Evolutionary conservation across 2,113 vertebrate genomes (phyloP).

Genomic region (Hymenochirus boettgeri): DNA sequence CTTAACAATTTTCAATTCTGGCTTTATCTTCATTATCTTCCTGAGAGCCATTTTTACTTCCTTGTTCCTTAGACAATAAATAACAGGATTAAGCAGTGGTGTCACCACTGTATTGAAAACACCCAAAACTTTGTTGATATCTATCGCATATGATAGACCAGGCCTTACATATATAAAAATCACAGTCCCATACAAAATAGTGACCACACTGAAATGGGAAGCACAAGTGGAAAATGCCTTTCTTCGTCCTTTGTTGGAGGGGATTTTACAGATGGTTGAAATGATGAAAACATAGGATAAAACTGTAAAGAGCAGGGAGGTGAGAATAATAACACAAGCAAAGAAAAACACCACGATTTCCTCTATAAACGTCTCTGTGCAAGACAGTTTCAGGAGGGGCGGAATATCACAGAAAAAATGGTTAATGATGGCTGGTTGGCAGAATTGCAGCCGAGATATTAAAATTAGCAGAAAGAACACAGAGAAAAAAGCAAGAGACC

Average conservation of each 20-base stretch:
- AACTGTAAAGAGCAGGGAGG: constrained; percentile 22
- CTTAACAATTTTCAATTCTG: neutral
- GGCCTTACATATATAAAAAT: constrained; percentile 37
- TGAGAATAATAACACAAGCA: constrained; percentile 34
- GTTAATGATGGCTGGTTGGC: constrained; percentile 30
- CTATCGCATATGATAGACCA: constrained; percentile 15
- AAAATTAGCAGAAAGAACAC: constrained; percentile 30
- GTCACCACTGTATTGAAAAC: constrained; percentile 36
- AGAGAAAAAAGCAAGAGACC: constrained; percentile 29
- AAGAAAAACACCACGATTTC: constrained; percentile 33
- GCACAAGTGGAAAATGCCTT: constrained; percentile 43
- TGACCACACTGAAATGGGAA: constrained; percentile 54
- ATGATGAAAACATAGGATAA: constrained; percentile 29
- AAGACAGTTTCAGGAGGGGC: constrained; percentile 22
- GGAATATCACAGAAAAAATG: constrained; percentile 37
- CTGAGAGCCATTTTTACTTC: constrained; percentile 22
- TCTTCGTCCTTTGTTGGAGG: constrained; percentile 27
- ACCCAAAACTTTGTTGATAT: constrained; percentile 25
- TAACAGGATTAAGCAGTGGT: constrained; percentile 27
- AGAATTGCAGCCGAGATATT: constrained; percentile 27
- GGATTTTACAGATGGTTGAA: constrained; percentile 26
- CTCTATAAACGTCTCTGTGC: constrained; percentile 21
- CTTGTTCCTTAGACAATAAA: constrained; percentile 37
- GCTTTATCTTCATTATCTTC: constrained; percentile 18
- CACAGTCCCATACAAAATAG: constrained; percentile 53